Percentiles rank a stretch among this genome's conserved stretches.
Conservation (phyloP, 2,888 invertebrate species). For the Cotesia congregata region DNA sequence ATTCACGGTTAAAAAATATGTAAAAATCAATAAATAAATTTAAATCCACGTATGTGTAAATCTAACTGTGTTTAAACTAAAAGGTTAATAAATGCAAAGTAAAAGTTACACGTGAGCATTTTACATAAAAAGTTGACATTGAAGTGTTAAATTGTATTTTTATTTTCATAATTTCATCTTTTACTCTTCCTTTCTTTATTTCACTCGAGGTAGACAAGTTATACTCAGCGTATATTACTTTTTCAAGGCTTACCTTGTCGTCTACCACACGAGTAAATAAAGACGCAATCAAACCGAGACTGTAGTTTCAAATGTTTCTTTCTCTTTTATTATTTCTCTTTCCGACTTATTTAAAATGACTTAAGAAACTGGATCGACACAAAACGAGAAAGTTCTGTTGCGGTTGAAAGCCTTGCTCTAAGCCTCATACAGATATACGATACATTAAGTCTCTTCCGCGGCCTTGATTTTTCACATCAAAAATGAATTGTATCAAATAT, state of each 20-base stretch:
- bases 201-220: conserved; percentile 25
- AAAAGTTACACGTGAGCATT: neutral
- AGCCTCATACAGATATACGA: conserved; percentile 29
- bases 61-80: neutral
- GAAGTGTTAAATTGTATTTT: conserved; percentile 8
- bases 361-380: conserved; percentile 65
- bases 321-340: conserved; percentile 33
- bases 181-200: conserved; percentile 28
- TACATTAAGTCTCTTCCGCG: conserved; percentile 27
- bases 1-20: no score
- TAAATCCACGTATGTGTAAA: no score
- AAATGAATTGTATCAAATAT: conserved; percentile 14
- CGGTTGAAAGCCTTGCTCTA: conserved; percentile 59
- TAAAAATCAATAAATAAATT: no score
- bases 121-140: neutral
- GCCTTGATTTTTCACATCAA: conserved; percentile 44
- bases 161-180: conserved; percentile 10
- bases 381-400: conserved; percentile 66
- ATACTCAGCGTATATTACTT: conserved; percentile 9
- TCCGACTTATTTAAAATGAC: conserved; percentile 52
- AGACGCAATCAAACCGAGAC: neutral
- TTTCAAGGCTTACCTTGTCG: conserved; percentile 33
- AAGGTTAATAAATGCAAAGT: conserved; percentile 18
- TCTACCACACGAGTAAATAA: conserved; percentile 32
- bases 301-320: conserved; percentile 1